Conservation (phyloP, 2,113 vertebrate genomes). For the Melanostigma gelatinosum region DNA sequence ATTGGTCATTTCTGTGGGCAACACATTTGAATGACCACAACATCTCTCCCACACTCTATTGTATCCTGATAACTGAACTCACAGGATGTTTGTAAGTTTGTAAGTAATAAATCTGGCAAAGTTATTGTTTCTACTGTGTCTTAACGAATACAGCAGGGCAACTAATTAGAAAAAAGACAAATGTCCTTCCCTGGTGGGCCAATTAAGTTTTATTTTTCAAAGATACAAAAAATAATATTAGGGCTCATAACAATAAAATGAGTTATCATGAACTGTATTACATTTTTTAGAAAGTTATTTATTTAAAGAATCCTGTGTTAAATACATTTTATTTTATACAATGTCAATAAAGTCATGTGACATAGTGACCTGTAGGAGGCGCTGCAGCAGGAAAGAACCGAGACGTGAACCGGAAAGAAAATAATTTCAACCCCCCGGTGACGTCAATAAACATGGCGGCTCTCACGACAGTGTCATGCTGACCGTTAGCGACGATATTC, state of each 20-base stretch:
- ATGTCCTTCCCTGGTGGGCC: too few relatives aligned
- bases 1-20: background rate
- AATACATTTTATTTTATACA: too few relatives aligned
- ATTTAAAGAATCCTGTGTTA: too few relatives aligned
- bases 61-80: background rate
- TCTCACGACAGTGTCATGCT: background rate
- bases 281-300: too few relatives aligned
- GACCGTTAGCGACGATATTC: background rate
- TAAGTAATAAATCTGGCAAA: background rate
- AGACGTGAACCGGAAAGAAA: slow-evolving; percentile 52
- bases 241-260: too few relatives aligned
- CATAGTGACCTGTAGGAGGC: slow-evolving; percentile 17
- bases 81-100: background rate
- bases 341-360: background rate
- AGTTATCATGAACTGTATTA: too few relatives aligned
- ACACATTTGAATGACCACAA: background rate
- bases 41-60: background rate
- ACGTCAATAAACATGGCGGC: slow-evolving; percentile 63
- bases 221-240: too few relatives aligned
- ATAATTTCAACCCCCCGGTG: background rate
- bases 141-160: too few relatives aligned
- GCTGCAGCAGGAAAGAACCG: background rate
- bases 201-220: too few relatives aligned
- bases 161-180: too few relatives aligned
- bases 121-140: too few relatives aligned